Evolutionary conservation across 2,113 vertebrate species (phyloP).

Genomic region (Mustela lutreola): DNA sequence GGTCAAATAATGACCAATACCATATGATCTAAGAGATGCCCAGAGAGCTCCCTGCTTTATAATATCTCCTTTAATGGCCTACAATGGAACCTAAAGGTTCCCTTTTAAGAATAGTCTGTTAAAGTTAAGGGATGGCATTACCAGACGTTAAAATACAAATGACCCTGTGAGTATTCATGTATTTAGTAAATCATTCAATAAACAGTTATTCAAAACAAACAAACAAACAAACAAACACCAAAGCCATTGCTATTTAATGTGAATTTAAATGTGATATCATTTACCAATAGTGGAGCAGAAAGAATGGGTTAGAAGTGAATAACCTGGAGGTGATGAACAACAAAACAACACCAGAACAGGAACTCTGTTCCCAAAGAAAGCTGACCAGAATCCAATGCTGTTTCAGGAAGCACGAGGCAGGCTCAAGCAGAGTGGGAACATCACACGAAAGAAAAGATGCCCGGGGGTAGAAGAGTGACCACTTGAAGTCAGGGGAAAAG

Average conservation of each 20-base stretch:
- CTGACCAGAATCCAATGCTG: neutral
- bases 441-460: neutral
- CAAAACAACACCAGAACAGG: neutral
- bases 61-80: neutral
- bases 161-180: neutral
- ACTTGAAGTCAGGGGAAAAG: rapidly evolving
- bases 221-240: neutral
- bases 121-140: neutral
- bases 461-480: neutral
- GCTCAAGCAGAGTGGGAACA: neutral
- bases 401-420: neutral
- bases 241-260: neutral
- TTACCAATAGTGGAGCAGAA: neutral
- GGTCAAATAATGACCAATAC: neutral
- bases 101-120: neutral
- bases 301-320: neutral
- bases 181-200: neutral
- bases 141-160: neutral
- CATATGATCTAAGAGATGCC: neutral
- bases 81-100: neutral
- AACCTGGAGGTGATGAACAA: neutral
- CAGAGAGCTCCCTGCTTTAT: neutral
- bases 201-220: neutral
- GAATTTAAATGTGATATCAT: neutral
- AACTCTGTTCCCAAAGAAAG: neutral